Base-by-base conservation (phyloP, 2,113 vertebrate species). In the Tragulus kanchil region DNA sequence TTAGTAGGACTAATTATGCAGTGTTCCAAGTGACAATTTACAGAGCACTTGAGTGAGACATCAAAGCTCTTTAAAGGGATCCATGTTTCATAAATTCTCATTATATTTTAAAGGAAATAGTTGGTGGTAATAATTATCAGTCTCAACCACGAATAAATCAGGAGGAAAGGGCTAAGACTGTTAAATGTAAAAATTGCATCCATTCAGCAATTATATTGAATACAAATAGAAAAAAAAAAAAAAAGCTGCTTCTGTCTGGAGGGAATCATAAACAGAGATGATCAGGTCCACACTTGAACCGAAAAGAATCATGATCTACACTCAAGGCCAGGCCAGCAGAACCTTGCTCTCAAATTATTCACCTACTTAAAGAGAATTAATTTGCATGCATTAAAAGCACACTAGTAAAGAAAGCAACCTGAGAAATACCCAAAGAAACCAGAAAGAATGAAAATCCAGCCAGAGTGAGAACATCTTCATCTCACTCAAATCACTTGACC, bases 11-110 rank as follows among this genome's bases (percentile, higher is more conserved):
- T 78, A 67, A 93, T 78, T 89, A 81, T 56, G 8, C 28, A 45
- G 94, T 61, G 50, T 61, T 95, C 64, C 50, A 52, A 79, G 61
- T 65, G 23, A 90, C 64, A 90, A 90, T 78, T 73, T 65, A 93
- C 9, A 95, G 31, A 85, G 61, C 23, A 69, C 7, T n/a, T 87
- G 54, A 82, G n/a, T 10, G 8, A 59, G 52, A 64, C 25, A 96
- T 45, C 54, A 92, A 78, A 95, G 16, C 36, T 71, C 79, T 92
- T 67, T 61, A 78, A 28, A 85, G 67, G 45, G 75, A 89, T 7
- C 48, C 14, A 7, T 23, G 19, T 64, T 78, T 91, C 12, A 78
- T 54, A 81, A 85, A 90, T 71, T 54, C 10, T 75, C 85, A 75
- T 78, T 54, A 17, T 75, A 77, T 62, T 84, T 84, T 90, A 45